A percentile compares a stretch with the other conserved stretches of the same genome.
Conservation (phyloP, 2,888 invertebrate species). For the Sisyra terminalis region DNA sequence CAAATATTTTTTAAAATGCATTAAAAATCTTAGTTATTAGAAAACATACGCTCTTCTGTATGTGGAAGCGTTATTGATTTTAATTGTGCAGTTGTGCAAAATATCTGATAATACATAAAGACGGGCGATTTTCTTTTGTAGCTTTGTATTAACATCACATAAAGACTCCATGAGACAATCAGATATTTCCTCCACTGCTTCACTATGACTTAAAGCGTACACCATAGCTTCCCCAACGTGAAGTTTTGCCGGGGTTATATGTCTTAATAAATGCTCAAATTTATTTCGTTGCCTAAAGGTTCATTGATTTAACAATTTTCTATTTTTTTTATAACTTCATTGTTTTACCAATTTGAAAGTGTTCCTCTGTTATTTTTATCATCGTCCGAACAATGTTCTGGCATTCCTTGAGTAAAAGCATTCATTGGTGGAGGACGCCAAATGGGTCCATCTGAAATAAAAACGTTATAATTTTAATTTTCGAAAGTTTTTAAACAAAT, state of each 20-base stretch:
- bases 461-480: slow-evolving; percentile 16
- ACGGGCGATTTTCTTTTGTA: slow-evolving; percentile 80
- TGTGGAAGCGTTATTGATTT: slow-evolving; percentile 89
- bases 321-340: too few species aligned
- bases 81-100: slow-evolving; percentile 90
- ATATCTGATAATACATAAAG: slow-evolving; percentile 94
- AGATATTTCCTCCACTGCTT: slow-evolving; percentile 90
- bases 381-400: slow-evolving; percentile 47
- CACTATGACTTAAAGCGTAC: slow-evolving; percentile 96
- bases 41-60: slow-evolving; percentile 62
- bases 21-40: too few species aligned
- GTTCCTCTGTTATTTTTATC: too few species aligned
- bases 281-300: slow-evolving; percentile 69
- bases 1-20: too few species aligned
- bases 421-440: slow-evolving; percentile 95
- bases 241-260: slow-evolving; percentile 60
- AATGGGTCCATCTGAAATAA: slow-evolving; percentile 54
- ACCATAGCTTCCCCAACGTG: slow-evolving; percentile 93
- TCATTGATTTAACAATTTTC: too few species aligned
- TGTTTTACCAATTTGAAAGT: too few species aligned
- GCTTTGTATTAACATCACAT: slow-evolving; percentile 54
- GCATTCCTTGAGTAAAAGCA: slow-evolving; percentile 92
- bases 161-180: slow-evolving; percentile 83
- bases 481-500: too few species aligned
- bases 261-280: slow-evolving; percentile 78